Percentiles rank a stretch among this genome's conserved stretches.
Conservation (phyloP, 2,113 vertebrate species). For the Plotosus lineatus region DNA sequence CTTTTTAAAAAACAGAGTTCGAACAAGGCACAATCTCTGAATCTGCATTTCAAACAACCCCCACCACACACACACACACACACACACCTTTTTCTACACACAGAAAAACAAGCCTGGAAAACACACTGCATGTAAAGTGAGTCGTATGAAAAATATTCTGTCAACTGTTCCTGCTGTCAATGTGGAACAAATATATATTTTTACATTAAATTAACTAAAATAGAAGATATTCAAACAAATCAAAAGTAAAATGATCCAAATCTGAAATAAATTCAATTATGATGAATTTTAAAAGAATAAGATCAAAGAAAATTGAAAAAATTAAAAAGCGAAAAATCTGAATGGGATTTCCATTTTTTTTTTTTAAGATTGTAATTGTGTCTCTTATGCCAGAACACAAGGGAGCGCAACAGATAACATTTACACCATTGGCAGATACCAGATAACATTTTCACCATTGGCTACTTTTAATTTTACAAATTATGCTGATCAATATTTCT, state of each 20-base stretch:
- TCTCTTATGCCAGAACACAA: neutral
- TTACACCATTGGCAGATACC: too few species aligned
- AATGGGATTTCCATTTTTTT: too few species aligned
- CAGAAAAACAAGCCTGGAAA: neutral
- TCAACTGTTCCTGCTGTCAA: neutral
- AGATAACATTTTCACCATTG: neutral
- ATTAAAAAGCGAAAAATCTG: too few species aligned
- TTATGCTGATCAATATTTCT: too few species aligned
- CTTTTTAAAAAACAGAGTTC: constrained; percentile 38
- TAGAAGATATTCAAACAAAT: too few species aligned
- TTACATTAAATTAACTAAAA: too few species aligned
- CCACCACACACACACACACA: constrained; percentile 11
- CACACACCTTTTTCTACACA: constrained; percentile 2
- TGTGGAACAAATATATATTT: too few species aligned
- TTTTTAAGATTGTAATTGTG: too few species aligned
- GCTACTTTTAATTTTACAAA: neutral
- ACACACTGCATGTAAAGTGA: neutral
- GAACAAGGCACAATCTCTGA: constrained; percentile 2
- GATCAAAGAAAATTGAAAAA: too few species aligned
- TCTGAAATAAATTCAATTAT: too few species aligned
- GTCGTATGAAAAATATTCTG: neutral
- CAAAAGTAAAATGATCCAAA: too few species aligned
- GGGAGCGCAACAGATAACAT: neutral
- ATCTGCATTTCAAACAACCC: constrained; percentile 46
- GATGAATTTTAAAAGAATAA: too few species aligned